Conservation (phyloP, 2,888 invertebrate genomes). For the Agrilus biguttatus region DNA sequence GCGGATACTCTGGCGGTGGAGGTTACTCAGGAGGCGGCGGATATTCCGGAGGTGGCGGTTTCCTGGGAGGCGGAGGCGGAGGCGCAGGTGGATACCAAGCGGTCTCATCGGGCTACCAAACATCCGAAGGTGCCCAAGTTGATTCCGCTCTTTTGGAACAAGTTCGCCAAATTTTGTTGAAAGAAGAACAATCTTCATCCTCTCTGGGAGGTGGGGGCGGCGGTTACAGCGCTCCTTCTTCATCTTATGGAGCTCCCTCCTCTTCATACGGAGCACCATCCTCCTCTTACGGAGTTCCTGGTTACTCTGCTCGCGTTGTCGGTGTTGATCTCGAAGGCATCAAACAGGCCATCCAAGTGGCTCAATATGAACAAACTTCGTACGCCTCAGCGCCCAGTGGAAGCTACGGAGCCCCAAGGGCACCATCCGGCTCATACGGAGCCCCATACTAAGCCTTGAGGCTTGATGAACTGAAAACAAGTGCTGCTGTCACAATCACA, state of each 20-base stretch:
- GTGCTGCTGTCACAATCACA: slow-evolving; percentile 20
- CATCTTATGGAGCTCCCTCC: slow-evolving; percentile 40
- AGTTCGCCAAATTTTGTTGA: slow-evolving; percentile 70
- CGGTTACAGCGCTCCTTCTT: slow-evolving; percentile 36
- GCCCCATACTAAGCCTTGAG: slow-evolving; percentile 32
- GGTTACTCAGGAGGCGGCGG: slow-evolving; percentile 6
- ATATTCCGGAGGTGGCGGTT: slow-evolving; percentile 18
- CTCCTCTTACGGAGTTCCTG: slow-evolving; percentile 49
- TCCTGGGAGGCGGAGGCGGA: slow-evolving; percentile 52
- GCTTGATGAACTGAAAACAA: slow-evolving; percentile 14
- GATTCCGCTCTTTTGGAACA: slow-evolving; percentile 69
- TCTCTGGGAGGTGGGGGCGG: slow-evolving; percentile 35
- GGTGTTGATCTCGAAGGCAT: slow-evolving; percentile 76
- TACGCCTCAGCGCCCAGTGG: slow-evolving; percentile 34
- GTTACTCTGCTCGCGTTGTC: slow-evolving; percentile 46
- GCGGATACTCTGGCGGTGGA: slow-evolving; percentile 20
- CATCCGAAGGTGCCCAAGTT: slow-evolving; percentile 70
- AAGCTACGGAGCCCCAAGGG: slow-evolving; percentile 38
- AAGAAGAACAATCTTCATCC: slow-evolving; percentile 56
- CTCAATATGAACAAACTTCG: slow-evolving; percentile 62
- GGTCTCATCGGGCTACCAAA: slow-evolving; percentile 65
- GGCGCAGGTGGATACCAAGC: slow-evolving; percentile 63
- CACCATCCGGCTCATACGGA: slow-evolving; percentile 56
- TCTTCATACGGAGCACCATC: slow-evolving; percentile 55
- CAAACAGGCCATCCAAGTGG: slow-evolving; percentile 77